phyloP scores from a whole-genome alignment of 2,113 vertebrate species.

The Rousettus leschenaultii region DNA sequence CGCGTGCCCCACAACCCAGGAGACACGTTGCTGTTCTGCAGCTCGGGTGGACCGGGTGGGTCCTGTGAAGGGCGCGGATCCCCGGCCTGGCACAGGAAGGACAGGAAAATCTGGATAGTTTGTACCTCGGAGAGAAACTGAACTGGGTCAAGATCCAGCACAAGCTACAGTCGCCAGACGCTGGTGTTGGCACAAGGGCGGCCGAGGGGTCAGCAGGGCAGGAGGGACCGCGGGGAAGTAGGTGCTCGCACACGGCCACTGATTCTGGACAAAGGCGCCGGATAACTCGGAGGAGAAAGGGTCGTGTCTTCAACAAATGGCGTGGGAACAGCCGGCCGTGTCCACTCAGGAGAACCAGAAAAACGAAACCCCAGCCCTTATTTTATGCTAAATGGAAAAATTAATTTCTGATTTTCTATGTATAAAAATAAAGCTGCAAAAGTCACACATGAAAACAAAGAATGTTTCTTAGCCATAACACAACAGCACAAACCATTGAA shows the following conservation, averaged over 20 bases:
- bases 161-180: not conserved
- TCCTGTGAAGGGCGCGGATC: not conserved
- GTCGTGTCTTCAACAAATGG: not conserved
- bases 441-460: not conserved
- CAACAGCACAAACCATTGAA: not conserved
- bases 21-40: not conserved
- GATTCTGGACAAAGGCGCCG: not conserved
- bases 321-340: not conserved
- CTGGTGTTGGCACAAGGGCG: fast-evolving
- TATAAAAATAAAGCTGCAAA: not conserved
- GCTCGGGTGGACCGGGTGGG: not conserved
- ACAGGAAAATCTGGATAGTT: not conserved
- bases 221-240: too few relatives aligned
- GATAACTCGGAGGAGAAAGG: not conserved
- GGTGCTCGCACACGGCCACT: too few relatives aligned
- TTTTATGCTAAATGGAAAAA: not conserved
- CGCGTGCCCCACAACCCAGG: not conserved
- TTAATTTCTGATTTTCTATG: not conserved
- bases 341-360: not conserved
- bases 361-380: not conserved
- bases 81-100: not conserved
- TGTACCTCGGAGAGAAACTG: not conserved
- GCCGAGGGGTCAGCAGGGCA: too few relatives aligned
- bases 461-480: not conserved
- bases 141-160: not conserved